Conservation (phyloP, 2,888 invertebrate genomes). For the Brachycybe producta region DNA sequence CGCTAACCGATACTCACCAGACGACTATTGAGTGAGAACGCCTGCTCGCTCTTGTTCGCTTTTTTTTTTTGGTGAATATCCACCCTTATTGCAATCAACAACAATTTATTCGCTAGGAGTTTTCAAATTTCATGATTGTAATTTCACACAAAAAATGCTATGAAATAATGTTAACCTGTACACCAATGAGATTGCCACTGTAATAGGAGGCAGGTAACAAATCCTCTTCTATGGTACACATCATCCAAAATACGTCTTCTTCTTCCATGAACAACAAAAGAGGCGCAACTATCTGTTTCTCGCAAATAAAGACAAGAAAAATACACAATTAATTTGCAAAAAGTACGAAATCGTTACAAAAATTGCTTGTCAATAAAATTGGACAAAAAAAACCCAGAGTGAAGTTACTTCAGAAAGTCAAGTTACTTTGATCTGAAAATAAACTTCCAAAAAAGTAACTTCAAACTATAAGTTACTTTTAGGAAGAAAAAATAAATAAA, state of each 20-base stretch:
- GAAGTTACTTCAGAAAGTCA: no score
- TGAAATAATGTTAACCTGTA: conserved; percentile 31
- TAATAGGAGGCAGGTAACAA: conserved; percentile 93
- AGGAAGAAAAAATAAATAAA: no score
- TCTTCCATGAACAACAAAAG: conserved; percentile 88
- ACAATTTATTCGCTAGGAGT: neutral
- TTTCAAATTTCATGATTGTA: neutral
- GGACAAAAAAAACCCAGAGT: conserved; percentile 7
- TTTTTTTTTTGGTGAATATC: no score
- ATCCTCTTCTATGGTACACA: conserved; percentile 98
- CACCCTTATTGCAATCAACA: neutral
- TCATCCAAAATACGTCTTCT: conserved; percentile 98
- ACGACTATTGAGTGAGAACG: no score
- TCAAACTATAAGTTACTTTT: no score
- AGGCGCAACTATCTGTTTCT: conserved; percentile 64
- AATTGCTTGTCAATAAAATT: no score
- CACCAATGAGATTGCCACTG: conserved; percentile 70
- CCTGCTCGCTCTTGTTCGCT: no score
- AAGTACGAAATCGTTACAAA: no score
- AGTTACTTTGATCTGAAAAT: no score
- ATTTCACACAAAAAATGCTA: neutral
- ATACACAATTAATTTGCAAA: conserved; percentile 8
- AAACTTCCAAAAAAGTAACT: no score
- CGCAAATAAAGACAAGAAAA: neutral
- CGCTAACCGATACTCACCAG: no score